Evolutionary conservation across 2,888 invertebrate genomes (phyloP), one percentile per base, ranked within the genome.

Genomic region (Pristionchus entomophagus): DNA sequence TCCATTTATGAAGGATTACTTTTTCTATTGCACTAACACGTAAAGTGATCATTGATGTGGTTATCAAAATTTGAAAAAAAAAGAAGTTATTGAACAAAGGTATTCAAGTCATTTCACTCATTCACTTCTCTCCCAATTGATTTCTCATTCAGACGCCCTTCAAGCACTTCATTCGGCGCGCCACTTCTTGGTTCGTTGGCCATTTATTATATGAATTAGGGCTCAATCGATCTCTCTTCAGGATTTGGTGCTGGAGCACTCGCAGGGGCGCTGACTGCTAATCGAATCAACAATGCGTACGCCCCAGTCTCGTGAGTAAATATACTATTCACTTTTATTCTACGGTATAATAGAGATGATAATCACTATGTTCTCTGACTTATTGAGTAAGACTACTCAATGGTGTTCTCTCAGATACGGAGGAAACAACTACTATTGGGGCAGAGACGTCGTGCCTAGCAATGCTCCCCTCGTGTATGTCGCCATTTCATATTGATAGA

Each of bases 271-370:
- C 19, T 69, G 32, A 69, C 69, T 17, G 41, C 69, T 38, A 69
- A 69, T 69, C 69, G 69, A 69, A 69, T 69, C 69, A 69, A 69
- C 69, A 69, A 69, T 38, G 38, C 41, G 35, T 69, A 69, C 32
- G 69, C 69, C 17, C 69, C 69, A 17, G 69, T 69, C n/a, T 22
- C 22, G 69, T 69, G 69, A 69, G 69, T 69, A 10, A 22, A 5
- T 69, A 45, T 45, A 45, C 14, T 45, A 10, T 45, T 45, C 56
- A 22, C 22, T 5, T 14, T 56, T 56, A 22, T 17, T n/a, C n/a
- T n/a, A n/a, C n/a, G n/a, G n/a, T n/a, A n/a, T n/a, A n/a, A n/a
- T n/a, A n/a, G n/a, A n/a, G n/a, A n/a, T n/a, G n/a, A n/a, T n/a
- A n/a, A n/a, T n/a, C n/a, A n/a, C n/a, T n/a, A n/a, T n/a, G n/a